Evolutionary conservation across 2,888 invertebrate genomes (phyloP).

Genomic region (Cryptosula pallasiana): DNA sequence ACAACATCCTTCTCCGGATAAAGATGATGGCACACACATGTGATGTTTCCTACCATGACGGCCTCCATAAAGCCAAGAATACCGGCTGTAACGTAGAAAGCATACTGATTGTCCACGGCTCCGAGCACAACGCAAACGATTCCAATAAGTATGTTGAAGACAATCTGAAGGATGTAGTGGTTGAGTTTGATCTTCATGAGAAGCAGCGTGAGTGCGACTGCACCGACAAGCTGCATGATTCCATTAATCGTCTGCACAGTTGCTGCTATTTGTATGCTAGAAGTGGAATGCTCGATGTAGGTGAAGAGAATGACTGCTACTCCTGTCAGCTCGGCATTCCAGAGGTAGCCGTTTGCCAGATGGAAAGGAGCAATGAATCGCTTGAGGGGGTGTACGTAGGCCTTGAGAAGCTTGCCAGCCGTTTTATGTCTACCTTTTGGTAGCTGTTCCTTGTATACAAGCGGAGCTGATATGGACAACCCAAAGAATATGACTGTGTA

Average conservation of each 20-base stretch:
- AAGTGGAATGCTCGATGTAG: not conserved
- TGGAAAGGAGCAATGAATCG: slow-evolving; percentile 9
- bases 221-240: not conserved
- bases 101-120: not conserved
- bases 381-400: slow-evolving; percentile 5
- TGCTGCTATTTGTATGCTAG: not conserved
- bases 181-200: slow-evolving; percentile 18
- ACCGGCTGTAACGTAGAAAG: slow-evolving; percentile 6
- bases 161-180: slow-evolving; percentile 19
- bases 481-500: slow-evolving; percentile 7
- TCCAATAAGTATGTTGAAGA: slow-evolving; percentile 10
- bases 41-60: slow-evolving; percentile 16
- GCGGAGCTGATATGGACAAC: not conserved
- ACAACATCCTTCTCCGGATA: slow-evolving; percentile 23
- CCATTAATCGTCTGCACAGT: slow-evolving; percentile 19
- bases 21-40: slow-evolving; percentile 11
- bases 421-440: not conserved
- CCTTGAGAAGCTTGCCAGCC: not conserved
- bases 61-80: slow-evolving; percentile 19
- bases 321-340: slow-evolving; percentile 20
- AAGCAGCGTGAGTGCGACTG: slow-evolving; percentile 8
- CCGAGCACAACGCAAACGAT: not conserved
- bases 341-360: slow-evolving; percentile 10
- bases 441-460: slow-evolving; percentile 5
- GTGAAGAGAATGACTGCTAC: slow-evolving; percentile 21